Conservation (phyloP, 2,113 vertebrate species). For the Hippocampus barbouri region DNA sequence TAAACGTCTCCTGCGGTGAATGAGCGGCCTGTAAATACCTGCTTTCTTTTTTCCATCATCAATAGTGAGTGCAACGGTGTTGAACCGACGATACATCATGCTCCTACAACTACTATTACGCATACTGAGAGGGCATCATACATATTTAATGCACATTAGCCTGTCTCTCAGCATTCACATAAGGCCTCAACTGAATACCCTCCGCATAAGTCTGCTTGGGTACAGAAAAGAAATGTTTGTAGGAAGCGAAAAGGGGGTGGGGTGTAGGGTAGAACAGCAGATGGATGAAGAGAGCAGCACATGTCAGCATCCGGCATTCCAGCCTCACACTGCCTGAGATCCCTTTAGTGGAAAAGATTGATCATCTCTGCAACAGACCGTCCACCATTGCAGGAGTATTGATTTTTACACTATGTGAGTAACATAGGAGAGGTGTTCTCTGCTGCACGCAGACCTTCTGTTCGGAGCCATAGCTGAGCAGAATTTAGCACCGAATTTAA, state of each 20-base stretch:
- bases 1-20: too few relatives aligned
- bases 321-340: constrained; percentile 14
- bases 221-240: constrained; percentile 7
- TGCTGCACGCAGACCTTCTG: constrained; percentile 10
- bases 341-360: constrained; percentile 22
- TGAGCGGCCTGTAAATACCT: too few relatives aligned
- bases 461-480: not conserved
- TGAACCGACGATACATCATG: not conserved
- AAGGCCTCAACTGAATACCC: not conserved
- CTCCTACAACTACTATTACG: not conserved
- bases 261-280: constrained; percentile 15
- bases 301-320: not conserved
- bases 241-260: not conserved
- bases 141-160: constrained; percentile 1
- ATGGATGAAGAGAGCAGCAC: constrained; percentile 23
- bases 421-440: not conserved
- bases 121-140: not conserved
- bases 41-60: not conserved
- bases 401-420: not conserved
- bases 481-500: constrained; percentile 16
- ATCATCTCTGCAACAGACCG: constrained; percentile 14
- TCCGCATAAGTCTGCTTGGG: constrained; percentile 15
- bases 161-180: not conserved
- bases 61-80: not conserved
- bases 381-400: constrained; percentile 4